A percentile compares a stretch with the other conserved stretches of the same genome.
These are phyloP conservation scores for Orthonevra nobilis DNA, from an alignment of 2,888 invertebrate species.

Conservation along the genomic window DNA sequence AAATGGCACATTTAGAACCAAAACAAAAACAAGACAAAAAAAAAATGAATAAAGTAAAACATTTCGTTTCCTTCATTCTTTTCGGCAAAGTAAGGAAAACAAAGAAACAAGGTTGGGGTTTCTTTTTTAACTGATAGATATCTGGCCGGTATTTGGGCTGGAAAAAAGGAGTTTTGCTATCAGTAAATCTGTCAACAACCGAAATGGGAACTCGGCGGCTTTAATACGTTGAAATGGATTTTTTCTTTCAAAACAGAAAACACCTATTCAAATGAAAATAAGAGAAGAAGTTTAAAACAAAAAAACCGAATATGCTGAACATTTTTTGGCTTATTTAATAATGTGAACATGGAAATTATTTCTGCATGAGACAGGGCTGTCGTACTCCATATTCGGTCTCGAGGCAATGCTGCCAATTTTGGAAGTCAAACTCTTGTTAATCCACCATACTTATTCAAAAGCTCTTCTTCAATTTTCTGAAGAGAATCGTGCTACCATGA, in stretches of 20 bases:
- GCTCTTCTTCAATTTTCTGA: too few species aligned
- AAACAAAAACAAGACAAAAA: neutral
- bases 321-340: too few species aligned
- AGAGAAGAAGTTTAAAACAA: too few species aligned
- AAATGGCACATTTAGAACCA: conserved; percentile 57
- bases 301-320: too few species aligned
- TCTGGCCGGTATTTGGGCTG: conserved; percentile 26
- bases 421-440: too few species aligned
- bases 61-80: conserved; percentile 19
- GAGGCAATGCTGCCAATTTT: too few species aligned
- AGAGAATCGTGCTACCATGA: too few species aligned
- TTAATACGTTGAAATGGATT: conserved; percentile 24
- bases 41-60: conserved; percentile 27
- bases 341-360: too few species aligned
- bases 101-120: neutral
- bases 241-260: neutral
- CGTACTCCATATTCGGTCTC: too few species aligned
- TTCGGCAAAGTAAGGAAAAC: conserved; percentile 26
- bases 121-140: conserved; percentile 47
- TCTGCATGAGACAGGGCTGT: too few species aligned
- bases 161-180: conserved; percentile 13
- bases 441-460: too few species aligned
- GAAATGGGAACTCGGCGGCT: conserved; percentile 16
- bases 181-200: conserved; percentile 34
- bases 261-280: too few species aligned